A percentile compares a stretch with the other conserved stretches of the same genome.
These are phyloP conservation scores for Bucorvus abyssinicus DNA, from an alignment of 2,797 vertebrate species.

Conservation along the genomic window DNA sequence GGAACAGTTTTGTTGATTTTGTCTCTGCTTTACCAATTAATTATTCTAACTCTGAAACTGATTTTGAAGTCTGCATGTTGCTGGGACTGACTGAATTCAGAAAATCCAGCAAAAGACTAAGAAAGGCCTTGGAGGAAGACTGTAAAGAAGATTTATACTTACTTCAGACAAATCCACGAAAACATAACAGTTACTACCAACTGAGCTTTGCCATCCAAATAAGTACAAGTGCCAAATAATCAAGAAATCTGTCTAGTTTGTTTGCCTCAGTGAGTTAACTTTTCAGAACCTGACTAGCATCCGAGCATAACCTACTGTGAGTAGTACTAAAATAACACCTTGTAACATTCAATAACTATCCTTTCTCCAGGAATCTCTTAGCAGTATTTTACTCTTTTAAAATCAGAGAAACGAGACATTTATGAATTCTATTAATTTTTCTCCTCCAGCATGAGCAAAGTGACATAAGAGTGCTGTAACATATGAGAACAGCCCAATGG, in stretches of 20 bases:
- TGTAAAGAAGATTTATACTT: neutral
- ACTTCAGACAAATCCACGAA: neutral
- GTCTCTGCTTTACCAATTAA: neutral
- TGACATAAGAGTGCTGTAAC: neutral
- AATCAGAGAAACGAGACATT: neutral
- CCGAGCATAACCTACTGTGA: neutral
- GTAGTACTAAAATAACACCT: neutral
- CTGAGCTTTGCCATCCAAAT: neutral
- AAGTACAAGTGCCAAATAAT: neutral
- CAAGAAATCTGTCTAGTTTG: neutral
- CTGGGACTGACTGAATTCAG: neutral
- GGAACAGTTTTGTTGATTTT: neutral
- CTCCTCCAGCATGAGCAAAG: neutral
- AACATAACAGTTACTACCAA: neutral
- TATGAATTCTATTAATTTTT: neutral
- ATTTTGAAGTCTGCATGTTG: neutral
- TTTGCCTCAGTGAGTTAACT: neutral
- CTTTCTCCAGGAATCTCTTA: neutral
- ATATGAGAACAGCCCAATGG: accelerated
- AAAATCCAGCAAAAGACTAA: neutral
- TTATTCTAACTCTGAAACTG: neutral
- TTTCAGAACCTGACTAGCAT: neutral
- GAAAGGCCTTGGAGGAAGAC: neutral
- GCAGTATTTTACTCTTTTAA: neutral
- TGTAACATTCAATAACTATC: neutral